These are phyloP conservation scores for Lathamus discolor DNA, from an alignment of 2,113 vertebrate genomes.

Conservation along the genomic window DNA sequence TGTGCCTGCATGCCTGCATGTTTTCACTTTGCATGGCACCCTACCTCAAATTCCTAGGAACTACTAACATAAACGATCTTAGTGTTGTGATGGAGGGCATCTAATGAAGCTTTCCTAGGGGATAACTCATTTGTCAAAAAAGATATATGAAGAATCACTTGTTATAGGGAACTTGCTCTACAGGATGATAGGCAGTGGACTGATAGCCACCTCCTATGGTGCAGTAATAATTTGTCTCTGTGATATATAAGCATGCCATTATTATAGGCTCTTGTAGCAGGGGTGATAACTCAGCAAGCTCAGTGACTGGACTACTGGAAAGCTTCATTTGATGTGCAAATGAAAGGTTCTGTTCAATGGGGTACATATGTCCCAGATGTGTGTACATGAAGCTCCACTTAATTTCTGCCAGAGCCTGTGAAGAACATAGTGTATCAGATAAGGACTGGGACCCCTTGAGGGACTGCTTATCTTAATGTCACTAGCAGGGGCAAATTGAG, in stretches of 20 bases:
- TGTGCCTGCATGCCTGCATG: background rate
- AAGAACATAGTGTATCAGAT: slow-evolving; percentile 28
- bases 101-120: background rate
- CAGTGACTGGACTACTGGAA: background rate
- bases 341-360: slow-evolving; percentile 16
- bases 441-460: slow-evolving; percentile 11
- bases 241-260: background rate
- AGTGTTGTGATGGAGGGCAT: background rate
- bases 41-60: background rate
- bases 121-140: background rate
- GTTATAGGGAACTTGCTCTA: background rate
- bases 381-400: slow-evolving; percentile 13
- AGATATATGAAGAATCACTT: background rate
- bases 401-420: background rate
- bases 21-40: background rate
- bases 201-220: background rate
- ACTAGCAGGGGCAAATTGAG: slow-evolving; percentile 35
- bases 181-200: background rate
- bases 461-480: slow-evolving; percentile 42
- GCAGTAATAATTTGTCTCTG: slow-evolving; percentile 28
- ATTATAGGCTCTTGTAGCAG: background rate
- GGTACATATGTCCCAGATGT: background rate
- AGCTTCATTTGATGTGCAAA: slow-evolving; percentile 47
- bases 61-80: background rate
- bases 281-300: background rate